phyloP scores from a whole-genome alignment of 2,113 vertebrate genomes.

The Misgurnus mizolepis region DNA sequence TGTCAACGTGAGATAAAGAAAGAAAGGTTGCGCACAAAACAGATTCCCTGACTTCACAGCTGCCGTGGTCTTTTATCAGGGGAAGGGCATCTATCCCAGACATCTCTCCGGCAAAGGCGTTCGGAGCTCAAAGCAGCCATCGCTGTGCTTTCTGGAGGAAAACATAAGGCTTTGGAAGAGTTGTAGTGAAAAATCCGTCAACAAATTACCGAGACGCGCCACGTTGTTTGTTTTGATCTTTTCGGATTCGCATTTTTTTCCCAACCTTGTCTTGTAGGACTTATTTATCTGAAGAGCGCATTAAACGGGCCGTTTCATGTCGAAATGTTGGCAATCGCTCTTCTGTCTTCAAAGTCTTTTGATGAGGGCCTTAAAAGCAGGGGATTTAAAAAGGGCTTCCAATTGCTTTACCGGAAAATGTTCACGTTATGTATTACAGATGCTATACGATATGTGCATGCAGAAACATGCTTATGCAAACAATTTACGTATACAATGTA shows the following conservation, averaged over 20 bases:
- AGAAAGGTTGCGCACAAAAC: slow-evolving; percentile 48
- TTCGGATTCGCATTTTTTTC: slow-evolving; percentile 40
- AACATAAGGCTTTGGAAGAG: slow-evolving; percentile 62
- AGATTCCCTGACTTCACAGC: slow-evolving; percentile 48
- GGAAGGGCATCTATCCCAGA: slow-evolving; percentile 70
- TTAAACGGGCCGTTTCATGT: slow-evolving; percentile 8
- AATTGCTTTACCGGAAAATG: not conserved
- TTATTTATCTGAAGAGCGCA: slow-evolving; percentile 12
- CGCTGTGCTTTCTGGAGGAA: slow-evolving; percentile 73
- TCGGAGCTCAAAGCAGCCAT: slow-evolving; percentile 69
- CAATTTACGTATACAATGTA: no score
- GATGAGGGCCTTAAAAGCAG: not conserved
- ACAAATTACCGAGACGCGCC: slow-evolving; percentile 58
- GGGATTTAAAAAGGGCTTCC: not conserved
- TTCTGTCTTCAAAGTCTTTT: slow-evolving; percentile 14
- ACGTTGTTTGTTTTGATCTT: slow-evolving; percentile 31
- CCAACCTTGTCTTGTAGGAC: slow-evolving; percentile 29
- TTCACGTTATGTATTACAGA: no score
- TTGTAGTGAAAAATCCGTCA: slow-evolving; percentile 67
- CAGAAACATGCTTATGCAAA: not conserved
- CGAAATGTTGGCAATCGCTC: slow-evolving; percentile 23
- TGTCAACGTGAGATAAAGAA: slow-evolving; percentile 60
- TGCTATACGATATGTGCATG: not conserved
- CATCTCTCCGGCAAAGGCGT: slow-evolving; percentile 63
- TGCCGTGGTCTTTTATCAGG: slow-evolving; percentile 53